Percentiles rank a stretch among this genome's conserved stretches.
These are phyloP conservation scores for Propithecus perrieri DNA, from an alignment of 2,797 vertebrate species.

Conservation along the genomic window DNA sequence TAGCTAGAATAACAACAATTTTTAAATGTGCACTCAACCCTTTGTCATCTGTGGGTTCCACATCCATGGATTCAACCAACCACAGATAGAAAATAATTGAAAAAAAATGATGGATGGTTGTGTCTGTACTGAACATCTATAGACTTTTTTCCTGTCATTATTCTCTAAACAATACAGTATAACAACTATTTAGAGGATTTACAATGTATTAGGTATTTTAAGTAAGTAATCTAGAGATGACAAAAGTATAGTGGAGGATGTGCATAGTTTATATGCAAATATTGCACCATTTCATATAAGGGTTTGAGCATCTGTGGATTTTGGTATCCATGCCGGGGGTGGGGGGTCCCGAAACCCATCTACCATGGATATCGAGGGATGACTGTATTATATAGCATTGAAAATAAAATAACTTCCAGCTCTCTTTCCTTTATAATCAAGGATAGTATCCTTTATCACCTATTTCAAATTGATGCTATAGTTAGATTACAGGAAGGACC, in stretches of 20 bases:
- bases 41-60: neutral
- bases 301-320: neutral
- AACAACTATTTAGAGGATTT: neutral
- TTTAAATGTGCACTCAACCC: neutral
- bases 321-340: neutral
- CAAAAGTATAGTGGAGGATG: neutral
- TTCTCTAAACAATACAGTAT: neutral
- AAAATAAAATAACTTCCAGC: slow-evolving; percentile 6
- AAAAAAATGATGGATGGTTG: neutral
- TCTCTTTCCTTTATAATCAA: slow-evolving; percentile 41
- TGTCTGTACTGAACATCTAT: neutral
- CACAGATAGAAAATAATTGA: neutral
- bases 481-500: neutral
- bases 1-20: neutral
- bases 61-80: neutral
- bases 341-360: neutral
- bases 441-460: neutral
- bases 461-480: neutral
- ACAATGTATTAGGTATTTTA: neutral
- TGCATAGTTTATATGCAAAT: neutral
- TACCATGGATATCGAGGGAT: neutral
- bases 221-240: neutral
- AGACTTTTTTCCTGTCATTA: neutral
- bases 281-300: neutral
- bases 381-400: neutral